Conservation (phyloP, 1,140 invertebrate species). For the Drosophila obscura region DNA sequence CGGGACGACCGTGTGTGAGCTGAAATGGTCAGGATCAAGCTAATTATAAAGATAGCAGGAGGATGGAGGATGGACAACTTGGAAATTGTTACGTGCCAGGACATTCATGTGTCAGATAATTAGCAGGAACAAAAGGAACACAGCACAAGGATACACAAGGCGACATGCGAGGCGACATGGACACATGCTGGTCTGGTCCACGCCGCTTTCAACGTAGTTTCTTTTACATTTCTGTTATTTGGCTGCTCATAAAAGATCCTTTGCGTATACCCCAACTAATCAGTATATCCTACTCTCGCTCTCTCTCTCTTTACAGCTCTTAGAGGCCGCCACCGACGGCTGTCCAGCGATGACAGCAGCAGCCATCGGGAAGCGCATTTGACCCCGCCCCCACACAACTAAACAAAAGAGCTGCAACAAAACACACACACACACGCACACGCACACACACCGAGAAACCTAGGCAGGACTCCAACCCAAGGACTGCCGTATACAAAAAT, state of each 20-base stretch:
- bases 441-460: slow-evolving; percentile 6
- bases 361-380: slow-evolving; percentile 67
- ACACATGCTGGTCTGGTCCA: slow-evolving; percentile 37
- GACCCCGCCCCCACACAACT: slow-evolving; percentile 56
- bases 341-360: slow-evolving; percentile 69
- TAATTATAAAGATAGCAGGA: slow-evolving; percentile 6
- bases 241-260: slow-evolving; percentile 9
- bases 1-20: slow-evolving; percentile 47
- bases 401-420: slow-evolving; percentile 18
- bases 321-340: slow-evolving; percentile 62
- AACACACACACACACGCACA: not conserved
- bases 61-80: not conserved
- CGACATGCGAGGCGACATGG: not conserved
- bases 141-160: not conserved
- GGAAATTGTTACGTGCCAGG: slow-evolving; percentile 57
- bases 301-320: slow-evolving; percentile 40
- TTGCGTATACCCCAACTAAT: slow-evolving; percentile 41
- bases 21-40: slow-evolving; percentile 59
- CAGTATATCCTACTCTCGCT: slow-evolving; percentile 11
- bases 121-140: slow-evolving; percentile 26
- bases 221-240: too few species aligned
- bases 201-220: too few species aligned
- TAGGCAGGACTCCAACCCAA: not conserved
- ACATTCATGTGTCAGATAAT: slow-evolving; percentile 63
- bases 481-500: slow-evolving; percentile 8